Evolutionary conservation across 1,140 invertebrate genomes (phyloP), one percentile per base, ranked within the genome.

Genomic region (Drosophila gunungcola): DNA sequence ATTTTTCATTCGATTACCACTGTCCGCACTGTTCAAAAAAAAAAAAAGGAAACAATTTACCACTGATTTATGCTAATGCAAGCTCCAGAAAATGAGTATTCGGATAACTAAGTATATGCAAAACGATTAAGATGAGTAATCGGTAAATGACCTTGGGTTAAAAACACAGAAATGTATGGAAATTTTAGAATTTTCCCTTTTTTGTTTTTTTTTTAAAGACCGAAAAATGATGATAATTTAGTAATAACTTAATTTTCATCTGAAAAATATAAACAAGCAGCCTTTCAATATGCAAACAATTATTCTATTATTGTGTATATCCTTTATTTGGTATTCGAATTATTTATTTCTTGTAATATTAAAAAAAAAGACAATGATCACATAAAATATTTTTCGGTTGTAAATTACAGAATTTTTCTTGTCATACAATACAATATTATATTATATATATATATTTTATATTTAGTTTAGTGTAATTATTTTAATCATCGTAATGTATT

Each of bases 321-420:
- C 64, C 75, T 88, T 86, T 88, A 86, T 86, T 86, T 88, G 69
- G 69, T 86, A 86, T 88, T 88, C 74, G 79, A 86, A 86, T 86
- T 86, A 86, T 86, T 86, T 86, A 86, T 88, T 86, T 86, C 78
- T 86, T 83, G 83, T 86, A 86, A 86, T 86, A 86, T 86, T 84
- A 79, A 86, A 88, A 86, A 85, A 86, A 86, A 86, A 80, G 76
- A 88, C 84, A 88, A 88, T 88, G 84, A 88, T 88, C 84, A 88
- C 84, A 88, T 88, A 88, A 88, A 88, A 88, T 89, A 89, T 89
- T 84, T 89, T 84, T 70, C 64, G 65, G 10, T 64, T 72, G 73
- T 89, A 89, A 89, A 89, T 89, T 88, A 88, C 83, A 89, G 80
- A 89, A 88, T 83, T 56, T 60, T 88, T 80, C 48, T 80, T 84